Percentiles rank a stretch among this genome's conserved stretches.
These are phyloP conservation scores for Anguilla megastoma DNA, from an alignment of 2,797 vertebrate species.

Conservation along the genomic window DNA sequence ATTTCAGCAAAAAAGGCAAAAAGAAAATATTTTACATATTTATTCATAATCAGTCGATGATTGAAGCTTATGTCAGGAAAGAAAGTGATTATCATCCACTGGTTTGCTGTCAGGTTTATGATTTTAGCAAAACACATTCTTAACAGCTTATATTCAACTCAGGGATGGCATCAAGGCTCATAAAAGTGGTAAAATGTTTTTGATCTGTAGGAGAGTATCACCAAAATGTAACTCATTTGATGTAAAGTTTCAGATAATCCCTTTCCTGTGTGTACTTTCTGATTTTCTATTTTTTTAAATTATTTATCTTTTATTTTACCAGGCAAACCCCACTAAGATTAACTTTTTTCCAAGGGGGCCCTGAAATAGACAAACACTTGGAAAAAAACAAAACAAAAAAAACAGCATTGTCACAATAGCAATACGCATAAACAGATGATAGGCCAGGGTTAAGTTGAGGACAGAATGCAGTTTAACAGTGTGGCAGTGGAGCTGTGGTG, in stretches of 20 bases:
- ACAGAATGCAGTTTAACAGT: background rate
- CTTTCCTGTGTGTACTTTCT: background rate
- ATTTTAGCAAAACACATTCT: background rate
- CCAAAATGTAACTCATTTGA: background rate
- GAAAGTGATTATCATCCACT: background rate
- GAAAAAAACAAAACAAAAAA: background rate
- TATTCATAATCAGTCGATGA: background rate
- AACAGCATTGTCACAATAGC: background rate
- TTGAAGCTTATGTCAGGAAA: background rate
- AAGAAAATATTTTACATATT: background rate
- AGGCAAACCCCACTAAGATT: background rate
- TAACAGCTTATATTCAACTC: background rate
- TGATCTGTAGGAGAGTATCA: background rate
- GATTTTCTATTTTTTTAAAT: background rate
- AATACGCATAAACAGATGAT: background rate
- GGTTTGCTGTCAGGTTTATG: background rate
- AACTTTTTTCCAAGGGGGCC: background rate
- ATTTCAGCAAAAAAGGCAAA: background rate
- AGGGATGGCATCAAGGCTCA: background rate
- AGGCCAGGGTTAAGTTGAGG: background rate
- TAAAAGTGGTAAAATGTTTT: background rate
- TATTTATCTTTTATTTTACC: background rate
- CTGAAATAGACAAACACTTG: background rate
- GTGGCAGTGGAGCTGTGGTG: background rate
- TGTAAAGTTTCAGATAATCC: background rate